Percentiles rank a stretch among this genome's conserved stretches.
Conservation (phyloP, 2,888 invertebrate genomes). For the Harpalus rufipes region DNA sequence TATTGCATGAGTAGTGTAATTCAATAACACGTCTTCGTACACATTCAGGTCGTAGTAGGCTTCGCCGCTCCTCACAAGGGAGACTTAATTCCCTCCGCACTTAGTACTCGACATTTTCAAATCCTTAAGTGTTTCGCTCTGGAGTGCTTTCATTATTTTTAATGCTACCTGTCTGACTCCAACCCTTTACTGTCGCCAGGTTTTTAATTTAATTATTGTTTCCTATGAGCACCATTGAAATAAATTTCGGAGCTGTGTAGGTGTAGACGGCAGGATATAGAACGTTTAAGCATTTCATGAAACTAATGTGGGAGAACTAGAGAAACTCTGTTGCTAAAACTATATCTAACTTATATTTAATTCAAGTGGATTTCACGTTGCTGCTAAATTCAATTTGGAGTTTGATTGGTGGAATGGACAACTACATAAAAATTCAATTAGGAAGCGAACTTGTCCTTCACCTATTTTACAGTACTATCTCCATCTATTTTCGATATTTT, state of each 20-base stretch:
- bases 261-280: no score
- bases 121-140: constrained; percentile 64
- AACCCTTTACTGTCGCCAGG: background rate
- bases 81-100: constrained; percentile 62
- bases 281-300: no score
- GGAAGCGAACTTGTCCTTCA: no score
- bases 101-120: constrained; percentile 64
- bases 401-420: no score
- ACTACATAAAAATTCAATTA: no score
- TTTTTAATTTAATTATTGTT: constrained; percentile 22
- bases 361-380: background rate
- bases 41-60: background rate
- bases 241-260: background rate
- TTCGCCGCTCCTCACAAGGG: background rate
- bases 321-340: background rate
- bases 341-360: constrained; percentile 11
- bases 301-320: no score
- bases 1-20: background rate
- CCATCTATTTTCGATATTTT: no score
- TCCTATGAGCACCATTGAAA: background rate
- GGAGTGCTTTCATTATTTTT: constrained; percentile 64
- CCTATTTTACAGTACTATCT: no score
- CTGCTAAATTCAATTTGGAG: constrained; percentile 2
- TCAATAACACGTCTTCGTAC: background rate
- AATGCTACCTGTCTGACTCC: constrained; percentile 62